Evolutionary conservation across 2,888 invertebrate species (phyloP), one percentile per base, ranked within the genome.

Genomic region (Thysanoteuthis rhombus): DNA sequence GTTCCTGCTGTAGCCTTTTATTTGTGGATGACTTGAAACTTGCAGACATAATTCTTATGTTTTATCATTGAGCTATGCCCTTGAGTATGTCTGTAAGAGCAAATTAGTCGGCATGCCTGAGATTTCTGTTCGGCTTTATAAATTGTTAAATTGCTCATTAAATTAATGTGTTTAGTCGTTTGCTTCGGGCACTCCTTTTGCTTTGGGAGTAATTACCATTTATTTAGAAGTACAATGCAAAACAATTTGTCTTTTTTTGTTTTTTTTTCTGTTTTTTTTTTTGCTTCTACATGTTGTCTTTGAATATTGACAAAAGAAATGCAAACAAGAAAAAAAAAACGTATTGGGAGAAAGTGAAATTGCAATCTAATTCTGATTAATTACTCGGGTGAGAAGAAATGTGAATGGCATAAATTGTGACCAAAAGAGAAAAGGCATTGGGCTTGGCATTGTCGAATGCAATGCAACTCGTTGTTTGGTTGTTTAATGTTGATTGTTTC

Each of bases 341-440:
- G 16, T n/a, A 75, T 75, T 16, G 12, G 25, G 25, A 75, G n/a
- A 75, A 75, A 75, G 75, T 75, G 75, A n/a, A 75, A 75, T 36
- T 75, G 75, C n/a, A 75, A 75, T 75, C 75, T n/a, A 75, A 75
- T 75, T 75, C 75, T 75, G 75, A 75, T 75, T 75, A 75, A 75
- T 75, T 75, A 75, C 36, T 75, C 19, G n/a, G 25, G n/a, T n/a
- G n/a, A 75, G 75, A 75, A 75, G 75, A 75, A 12, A 75, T 75
- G 75, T 75, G 75, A 75, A 75, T 75, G n/a, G 75, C 75, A 75
- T 75, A 75, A 75, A 75, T 75, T 75, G n/a, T 75, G n/a, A 12
- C 75, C 19, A 0, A 75, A 75, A 75, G 75, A n/a, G 75, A 52
- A 52, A n/a, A 25, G 52, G 52, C 25, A n/a, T n/a, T 75, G 75